Conservation (phyloP, 2,113 vertebrate genomes). For the Sialia sialis region DNA sequence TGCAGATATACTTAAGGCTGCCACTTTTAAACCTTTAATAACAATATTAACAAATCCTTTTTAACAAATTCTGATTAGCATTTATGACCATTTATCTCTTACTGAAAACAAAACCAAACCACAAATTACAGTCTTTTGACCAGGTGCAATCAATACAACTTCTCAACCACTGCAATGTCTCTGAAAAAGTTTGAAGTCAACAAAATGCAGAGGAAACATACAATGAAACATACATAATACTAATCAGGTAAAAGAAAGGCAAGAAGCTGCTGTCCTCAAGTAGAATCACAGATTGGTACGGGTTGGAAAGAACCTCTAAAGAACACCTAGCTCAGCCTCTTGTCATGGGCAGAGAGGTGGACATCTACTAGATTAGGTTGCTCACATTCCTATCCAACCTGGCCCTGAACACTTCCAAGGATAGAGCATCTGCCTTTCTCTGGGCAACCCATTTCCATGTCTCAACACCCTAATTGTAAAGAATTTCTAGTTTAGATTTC, state of each 20-base stretch:
- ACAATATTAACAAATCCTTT: neutral
- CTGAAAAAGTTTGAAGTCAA: neutral
- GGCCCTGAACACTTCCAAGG: neutral
- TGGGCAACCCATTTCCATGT: neutral
- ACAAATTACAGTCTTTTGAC: neutral
- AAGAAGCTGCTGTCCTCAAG: neutral
- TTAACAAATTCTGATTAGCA: neutral
- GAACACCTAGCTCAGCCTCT: neutral
- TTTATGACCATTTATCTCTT: neutral
- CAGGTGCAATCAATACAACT: neutral
- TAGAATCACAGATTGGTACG: neutral
- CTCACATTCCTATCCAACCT: neutral
- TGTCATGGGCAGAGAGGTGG: neutral
- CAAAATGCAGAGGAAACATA: neutral
- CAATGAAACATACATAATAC: neutral
- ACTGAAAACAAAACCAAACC: neutral
- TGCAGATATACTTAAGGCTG: neutral
- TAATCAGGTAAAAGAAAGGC: neutral
- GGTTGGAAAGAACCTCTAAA: neutral
- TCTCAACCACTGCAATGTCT: neutral
- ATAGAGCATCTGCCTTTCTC: neutral
- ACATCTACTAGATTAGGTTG: neutral
- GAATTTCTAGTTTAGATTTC: neutral
- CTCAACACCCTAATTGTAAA: neutral
- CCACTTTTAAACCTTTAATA: neutral